Conservation (phyloP, 2,888 invertebrate species). For the Schizotus pectinicornis region DNA sequence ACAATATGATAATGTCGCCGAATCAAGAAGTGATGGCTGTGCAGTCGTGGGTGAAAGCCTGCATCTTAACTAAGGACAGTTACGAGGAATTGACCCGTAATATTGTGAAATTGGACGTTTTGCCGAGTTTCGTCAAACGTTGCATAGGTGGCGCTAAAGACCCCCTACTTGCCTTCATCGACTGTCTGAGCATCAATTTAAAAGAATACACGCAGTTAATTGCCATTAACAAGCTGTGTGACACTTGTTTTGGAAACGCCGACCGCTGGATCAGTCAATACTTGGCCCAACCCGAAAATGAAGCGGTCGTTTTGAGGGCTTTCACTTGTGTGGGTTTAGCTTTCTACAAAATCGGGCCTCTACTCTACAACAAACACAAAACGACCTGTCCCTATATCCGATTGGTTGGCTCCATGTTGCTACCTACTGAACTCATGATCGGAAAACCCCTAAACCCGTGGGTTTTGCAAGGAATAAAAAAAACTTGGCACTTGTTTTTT, state of each 20-base stretch:
- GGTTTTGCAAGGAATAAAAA: constrained; percentile 59
- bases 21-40: constrained; percentile 47
- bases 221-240: constrained; percentile 44
- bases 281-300: constrained; percentile 45
- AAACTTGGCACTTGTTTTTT: constrained; percentile 62
- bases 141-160: constrained; percentile 36
- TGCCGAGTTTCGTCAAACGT: constrained; percentile 38
- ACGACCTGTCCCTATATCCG: constrained; percentile 60
- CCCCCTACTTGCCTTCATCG: constrained; percentile 48
- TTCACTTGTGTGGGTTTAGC: constrained; percentile 49
- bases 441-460: constrained; percentile 57
- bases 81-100: constrained; percentile 41
- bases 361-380: constrained; percentile 51
- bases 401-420: constrained; percentile 60
- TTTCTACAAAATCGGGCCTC: constrained; percentile 40
- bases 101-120: constrained; percentile 46
- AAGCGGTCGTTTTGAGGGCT: constrained; percentile 46
- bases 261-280: constrained; percentile 46
- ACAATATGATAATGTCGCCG: constrained; percentile 37
- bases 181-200: constrained; percentile 42
- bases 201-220: constrained; percentile 30
- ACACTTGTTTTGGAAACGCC: constrained; percentile 48
- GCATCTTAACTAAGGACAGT: constrained; percentile 44
- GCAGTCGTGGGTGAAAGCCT: constrained; percentile 52
- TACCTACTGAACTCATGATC: constrained; percentile 60